phyloP scores from a whole-genome alignment of 2,113 vertebrate species.

The Labeo rohita region DNA sequence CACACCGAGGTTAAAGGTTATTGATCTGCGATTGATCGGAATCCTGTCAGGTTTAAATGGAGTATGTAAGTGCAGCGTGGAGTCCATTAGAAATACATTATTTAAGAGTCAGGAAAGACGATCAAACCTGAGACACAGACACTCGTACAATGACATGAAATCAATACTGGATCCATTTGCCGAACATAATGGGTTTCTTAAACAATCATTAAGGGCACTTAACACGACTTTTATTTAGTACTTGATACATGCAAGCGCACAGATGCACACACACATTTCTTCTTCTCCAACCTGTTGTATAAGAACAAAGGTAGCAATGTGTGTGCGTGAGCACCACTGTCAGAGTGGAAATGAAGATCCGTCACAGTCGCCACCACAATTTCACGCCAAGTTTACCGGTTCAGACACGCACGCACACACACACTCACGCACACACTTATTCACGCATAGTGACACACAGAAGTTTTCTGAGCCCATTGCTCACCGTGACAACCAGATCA shows the following conservation, averaged over 20 bases:
- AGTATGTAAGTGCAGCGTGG: constrained; percentile 20
- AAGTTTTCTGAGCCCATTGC: constrained; percentile 44
- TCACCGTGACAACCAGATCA: constrained; percentile 49
- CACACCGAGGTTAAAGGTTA: constrained; percentile 38
- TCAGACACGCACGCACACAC: constrained; percentile 38
- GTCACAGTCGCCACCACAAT: constrained; percentile 59
- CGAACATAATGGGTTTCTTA: constrained; percentile 53
- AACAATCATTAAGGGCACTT: constrained; percentile 48
- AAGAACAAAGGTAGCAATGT: constrained; percentile 56
- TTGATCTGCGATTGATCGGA: constrained; percentile 40
- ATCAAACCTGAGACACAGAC: constrained; percentile 16
- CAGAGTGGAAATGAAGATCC: constrained; percentile 60
- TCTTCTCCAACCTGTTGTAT: constrained; percentile 41
- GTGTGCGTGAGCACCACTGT: constrained; percentile 46
- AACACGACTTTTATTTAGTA: constrained; percentile 52
- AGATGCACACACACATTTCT: not conserved
- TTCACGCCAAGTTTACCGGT: constrained; percentile 56
- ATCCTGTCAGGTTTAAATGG: constrained; percentile 39
- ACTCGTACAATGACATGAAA: constrained; percentile 47
- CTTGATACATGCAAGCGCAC: constrained; percentile 5
- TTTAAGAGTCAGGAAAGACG: constrained; percentile 51
- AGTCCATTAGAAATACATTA: constrained; percentile 58
- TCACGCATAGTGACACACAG: constrained; percentile 25
- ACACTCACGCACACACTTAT: constrained; percentile 40
- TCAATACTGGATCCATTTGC: constrained; percentile 52